Conservation (phyloP, 2,888 invertebrate species). For the Cordilura impudica region DNA sequence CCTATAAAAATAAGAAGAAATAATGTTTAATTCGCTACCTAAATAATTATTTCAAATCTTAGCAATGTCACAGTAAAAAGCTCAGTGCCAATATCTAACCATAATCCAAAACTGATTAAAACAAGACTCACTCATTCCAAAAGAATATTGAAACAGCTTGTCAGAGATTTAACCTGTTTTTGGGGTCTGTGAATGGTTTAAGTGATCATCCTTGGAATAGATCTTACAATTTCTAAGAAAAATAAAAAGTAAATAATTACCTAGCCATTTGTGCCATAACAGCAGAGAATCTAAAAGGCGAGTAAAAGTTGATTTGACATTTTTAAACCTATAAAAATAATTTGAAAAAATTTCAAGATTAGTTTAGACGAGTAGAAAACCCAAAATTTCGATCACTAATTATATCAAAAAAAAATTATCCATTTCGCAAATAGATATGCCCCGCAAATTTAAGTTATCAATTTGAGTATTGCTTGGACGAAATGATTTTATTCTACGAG, state of each 20-base stretch:
- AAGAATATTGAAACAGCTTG: conserved; percentile 74
- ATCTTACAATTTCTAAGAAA: not conserved
- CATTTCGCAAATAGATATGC: conserved; percentile 72
- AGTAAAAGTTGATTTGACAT: no score
- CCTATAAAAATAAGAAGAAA: no score
- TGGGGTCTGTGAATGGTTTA: conserved; percentile 76
- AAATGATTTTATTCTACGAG: conserved; percentile 72
- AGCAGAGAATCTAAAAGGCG: no score
- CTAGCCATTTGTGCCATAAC: not conserved
- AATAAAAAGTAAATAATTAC: not conserved
- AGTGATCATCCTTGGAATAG: conserved; percentile 69
- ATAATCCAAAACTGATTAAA: conserved; percentile 70
- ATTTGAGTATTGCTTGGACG: conserved; percentile 76
- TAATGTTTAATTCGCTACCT: no score
- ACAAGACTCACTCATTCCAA: conserved; percentile 70
- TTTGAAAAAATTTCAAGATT: no score
- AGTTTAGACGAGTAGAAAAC: no score
- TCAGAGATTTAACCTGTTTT: conserved; percentile 68
- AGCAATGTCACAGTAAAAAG: no score
- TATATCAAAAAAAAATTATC: conserved; percentile 44
- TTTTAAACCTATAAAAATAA: no score
- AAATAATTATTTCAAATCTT: not conserved
- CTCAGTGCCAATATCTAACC: conserved; percentile 75
- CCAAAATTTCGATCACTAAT: no score
- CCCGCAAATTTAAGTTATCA: conserved; percentile 71